Base-by-base conservation (phyloP, 2,888 invertebrate species). In the Tenthredo distinguenda region DNA sequence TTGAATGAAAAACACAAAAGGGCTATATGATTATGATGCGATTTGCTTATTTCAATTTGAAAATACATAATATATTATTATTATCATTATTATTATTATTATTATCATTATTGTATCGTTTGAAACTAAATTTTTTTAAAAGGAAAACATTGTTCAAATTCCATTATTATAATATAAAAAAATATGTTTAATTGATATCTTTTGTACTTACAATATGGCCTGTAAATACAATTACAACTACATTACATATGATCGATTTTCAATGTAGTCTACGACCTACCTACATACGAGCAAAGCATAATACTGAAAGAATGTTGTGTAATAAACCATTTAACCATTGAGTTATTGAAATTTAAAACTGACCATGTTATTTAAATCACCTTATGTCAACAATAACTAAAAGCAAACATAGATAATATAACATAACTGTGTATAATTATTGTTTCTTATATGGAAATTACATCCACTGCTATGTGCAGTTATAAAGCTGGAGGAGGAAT, bases 311-410 rank as follows among this genome's bases (percentile, higher is more conserved):
- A 65, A 68, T 43, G 68, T 83, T 83, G 65, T 71, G 43, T 47
- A 68, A 83, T 68, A 62, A 81, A 81, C 40, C 43, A 47, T 83
- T 43, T 26, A 83, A 68, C 83, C 26, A 47, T 47, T 47, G 83
- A 83, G 83, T 83, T 83, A 83, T 68, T 68, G 68, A 83, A 83
- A 68, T 71, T 83, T 71, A 7, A 81, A 58, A 62, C 18, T 81
- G 21, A 15, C 10, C 62, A 81, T 26, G 34, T 81, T 62, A 81
- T 62, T 62, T 81, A 12, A 21, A 40, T 62, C 40, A 62, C 40
- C 62, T 21, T 26, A 4, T 50, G 15, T 37, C 21, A 37, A 34
- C 18, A 68, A 34, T 0, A 10, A 62, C 4, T 10, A 47, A 62
- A 26, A 62, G 6, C 9, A 26, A 62, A 50, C 2, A 10, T 26